These are phyloP conservation scores for Parelbella ahira DNA, from an alignment of 2,888 invertebrate species.

Conservation along the genomic window DNA sequence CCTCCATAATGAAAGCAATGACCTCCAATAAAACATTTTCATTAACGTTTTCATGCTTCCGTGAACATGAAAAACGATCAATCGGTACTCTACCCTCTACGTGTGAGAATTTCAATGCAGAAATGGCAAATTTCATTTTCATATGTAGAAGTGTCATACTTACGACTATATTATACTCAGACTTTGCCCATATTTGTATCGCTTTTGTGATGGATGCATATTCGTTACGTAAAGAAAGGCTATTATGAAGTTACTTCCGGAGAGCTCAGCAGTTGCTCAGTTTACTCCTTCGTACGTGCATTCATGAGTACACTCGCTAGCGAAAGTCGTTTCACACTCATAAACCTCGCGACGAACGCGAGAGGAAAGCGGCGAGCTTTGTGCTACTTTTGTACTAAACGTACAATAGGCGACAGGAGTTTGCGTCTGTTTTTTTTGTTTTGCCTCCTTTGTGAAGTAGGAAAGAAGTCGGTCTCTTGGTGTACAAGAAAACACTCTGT, in stretches of 20 bases:
- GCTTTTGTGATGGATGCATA: too few relatives aligned
- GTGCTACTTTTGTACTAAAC: conserved; percentile 16
- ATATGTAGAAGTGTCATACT: too few relatives aligned
- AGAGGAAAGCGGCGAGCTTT: conserved; percentile 1
- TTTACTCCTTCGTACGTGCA: conserved; percentile 1
- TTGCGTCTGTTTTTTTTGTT: conserved; percentile 6
- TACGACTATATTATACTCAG: too few relatives aligned
- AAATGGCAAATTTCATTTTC: too few relatives aligned
- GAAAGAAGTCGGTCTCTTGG: conserved; percentile 2
- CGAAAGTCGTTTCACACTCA: conserved; percentile 17
- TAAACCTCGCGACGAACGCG: conserved; percentile 6
- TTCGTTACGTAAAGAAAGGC: conserved; percentile 3
- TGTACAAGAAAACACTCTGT: background rate
- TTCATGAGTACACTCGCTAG: conserved; percentile 9
- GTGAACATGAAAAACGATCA: too few relatives aligned
- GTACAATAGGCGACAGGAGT: conserved; percentile 19
- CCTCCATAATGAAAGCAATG: too few relatives aligned
- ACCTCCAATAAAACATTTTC: too few relatives aligned
- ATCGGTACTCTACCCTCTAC: too few relatives aligned
- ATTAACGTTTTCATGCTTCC: too few relatives aligned
- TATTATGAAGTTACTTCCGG: conserved; percentile 10
- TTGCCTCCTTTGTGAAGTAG: conserved; percentile 10
- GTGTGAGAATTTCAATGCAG: too few relatives aligned
- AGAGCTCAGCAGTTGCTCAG: conserved; percentile 3
- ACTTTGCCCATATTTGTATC: too few relatives aligned